Percentiles rank a stretch among this genome's conserved stretches.
Conservation (phyloP, 2,888 invertebrate species). For the Pristionchus entomophagus region DNA sequence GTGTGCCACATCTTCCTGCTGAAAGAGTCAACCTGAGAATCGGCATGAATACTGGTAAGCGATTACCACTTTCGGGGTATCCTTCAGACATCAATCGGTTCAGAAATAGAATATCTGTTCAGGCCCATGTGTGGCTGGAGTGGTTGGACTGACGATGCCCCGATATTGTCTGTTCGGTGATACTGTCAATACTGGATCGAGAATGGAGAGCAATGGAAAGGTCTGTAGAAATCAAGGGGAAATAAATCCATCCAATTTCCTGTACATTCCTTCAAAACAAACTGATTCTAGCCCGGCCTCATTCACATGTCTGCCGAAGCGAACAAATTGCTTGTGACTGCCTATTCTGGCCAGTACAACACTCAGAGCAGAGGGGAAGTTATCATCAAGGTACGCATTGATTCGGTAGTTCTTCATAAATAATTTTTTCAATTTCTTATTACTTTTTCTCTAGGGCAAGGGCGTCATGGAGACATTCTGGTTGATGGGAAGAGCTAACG, state of each 20-base stretch:
- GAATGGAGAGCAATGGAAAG: constrained; percentile 71
- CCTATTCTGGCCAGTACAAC: constrained; percentile 66
- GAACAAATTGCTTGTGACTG: constrained; percentile 60
- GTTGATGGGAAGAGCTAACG: constrained; percentile 29
- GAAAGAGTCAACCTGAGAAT: constrained; percentile 70
- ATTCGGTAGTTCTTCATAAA: too few species aligned
- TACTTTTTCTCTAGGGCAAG: constrained; percentile 52
- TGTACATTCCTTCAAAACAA: not conserved
- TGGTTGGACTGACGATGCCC: constrained; percentile 67
- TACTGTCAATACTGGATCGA: constrained; percentile 71
- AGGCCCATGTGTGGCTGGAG: constrained; percentile 50
- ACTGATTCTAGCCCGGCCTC: not conserved
- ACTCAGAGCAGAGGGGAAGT: constrained; percentile 70
- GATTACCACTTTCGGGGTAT: not conserved
- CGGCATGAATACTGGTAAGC: constrained; percentile 65
- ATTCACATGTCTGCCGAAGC: constrained; percentile 69
- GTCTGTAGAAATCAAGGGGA: not conserved
- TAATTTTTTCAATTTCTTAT: too few species aligned
- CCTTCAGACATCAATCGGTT: too few species aligned
- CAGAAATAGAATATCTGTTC: not conserved
- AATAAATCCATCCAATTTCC: too few species aligned
- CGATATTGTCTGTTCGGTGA: constrained; percentile 71
- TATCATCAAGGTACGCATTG: constrained; percentile 64
- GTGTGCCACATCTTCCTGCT: constrained; percentile 67
- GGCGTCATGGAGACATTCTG: constrained; percentile 49